Evolutionary conservation across 1,140 invertebrate genomes (phyloP).

Genomic region (Temnothorax curvispinosus): DNA sequence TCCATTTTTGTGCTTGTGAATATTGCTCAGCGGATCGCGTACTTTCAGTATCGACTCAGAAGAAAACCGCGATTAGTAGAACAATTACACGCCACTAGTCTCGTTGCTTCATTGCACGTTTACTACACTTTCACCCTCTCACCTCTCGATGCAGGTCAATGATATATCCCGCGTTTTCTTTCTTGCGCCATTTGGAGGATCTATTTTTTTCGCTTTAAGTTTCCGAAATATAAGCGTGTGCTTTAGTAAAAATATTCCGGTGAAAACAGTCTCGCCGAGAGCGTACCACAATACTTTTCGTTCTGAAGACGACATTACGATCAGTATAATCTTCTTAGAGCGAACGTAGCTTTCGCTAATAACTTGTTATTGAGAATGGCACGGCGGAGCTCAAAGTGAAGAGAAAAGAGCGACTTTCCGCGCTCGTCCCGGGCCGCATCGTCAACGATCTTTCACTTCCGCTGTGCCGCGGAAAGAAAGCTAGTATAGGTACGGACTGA

Average conservation of each 20-base stretch:
- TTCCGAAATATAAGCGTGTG: neutral
- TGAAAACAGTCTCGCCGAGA: slow-evolving; percentile 25
- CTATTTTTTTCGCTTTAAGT: slow-evolving; percentile 12
- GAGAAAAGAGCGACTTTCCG: slow-evolving; percentile 57
- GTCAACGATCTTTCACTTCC: slow-evolving; percentile 67
- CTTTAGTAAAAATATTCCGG: slow-evolving; percentile 3
- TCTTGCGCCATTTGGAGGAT: slow-evolving; percentile 8
- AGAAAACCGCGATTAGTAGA: slow-evolving; percentile 35
- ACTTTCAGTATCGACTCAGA: neutral
- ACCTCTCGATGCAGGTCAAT: slow-evolving; percentile 47
- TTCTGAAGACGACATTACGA: slow-evolving; percentile 9
- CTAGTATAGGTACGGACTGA: slow-evolving; percentile 37
- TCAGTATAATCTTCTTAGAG: slow-evolving; percentile 41
- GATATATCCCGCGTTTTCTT: slow-evolving; percentile 23
- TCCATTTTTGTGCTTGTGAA: neutral
- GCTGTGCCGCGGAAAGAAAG: slow-evolving; percentile 63
- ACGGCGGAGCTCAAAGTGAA: slow-evolving; percentile 32
- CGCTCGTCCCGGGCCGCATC: slow-evolving; percentile 38
- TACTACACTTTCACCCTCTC: slow-evolving; percentile 66
- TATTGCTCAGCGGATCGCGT: neutral
- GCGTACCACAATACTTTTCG: neutral
- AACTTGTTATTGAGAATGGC: slow-evolving; percentile 60
- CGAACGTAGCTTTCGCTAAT: slow-evolving; percentile 51
- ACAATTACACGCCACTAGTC: slow-evolving; percentile 19
- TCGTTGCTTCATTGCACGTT: slow-evolving; percentile 49